Conservation (phyloP, 1,140 invertebrate species). For the Phymastichus coffea region DNA sequence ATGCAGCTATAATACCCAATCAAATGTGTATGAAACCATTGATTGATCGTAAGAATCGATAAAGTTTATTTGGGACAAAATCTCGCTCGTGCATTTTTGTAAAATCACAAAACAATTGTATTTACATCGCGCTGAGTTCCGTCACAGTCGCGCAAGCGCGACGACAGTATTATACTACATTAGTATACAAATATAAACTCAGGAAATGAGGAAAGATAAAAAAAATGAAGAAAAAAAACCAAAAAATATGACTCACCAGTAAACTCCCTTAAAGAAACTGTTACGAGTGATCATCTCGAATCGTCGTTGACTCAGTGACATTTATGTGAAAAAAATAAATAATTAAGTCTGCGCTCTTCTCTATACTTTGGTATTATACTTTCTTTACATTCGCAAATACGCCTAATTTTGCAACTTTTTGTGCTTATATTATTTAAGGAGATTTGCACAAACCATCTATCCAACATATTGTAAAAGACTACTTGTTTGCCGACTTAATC, state of each 20-base stretch:
- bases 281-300: background rate
- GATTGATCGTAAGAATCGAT: no score
- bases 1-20: no score
- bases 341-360: background rate
- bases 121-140: slow-evolving; percentile 4
- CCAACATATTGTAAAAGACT: no score
- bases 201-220: background rate
- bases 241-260: no score
- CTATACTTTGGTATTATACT: background rate
- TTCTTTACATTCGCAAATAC: background rate
- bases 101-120: background rate
- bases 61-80: background rate
- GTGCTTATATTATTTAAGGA: no score
- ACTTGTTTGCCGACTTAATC: no score
- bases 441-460: background rate
- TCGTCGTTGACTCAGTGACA: no score
- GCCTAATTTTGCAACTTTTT: background rate
- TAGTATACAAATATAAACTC: slow-evolving; percentile 8
- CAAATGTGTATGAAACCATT: no score
- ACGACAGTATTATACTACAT: slow-evolving; percentile 18
- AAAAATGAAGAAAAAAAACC: background rate
- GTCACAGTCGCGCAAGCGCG: slow-evolving; percentile 1
- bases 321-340: background rate
- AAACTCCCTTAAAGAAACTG: background rate
- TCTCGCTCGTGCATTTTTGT: slow-evolving; percentile 9